These are phyloP conservation scores for Trichacis sp. DNA, from an alignment of 2,888 invertebrate genomes.

Conservation along the genomic window DNA sequence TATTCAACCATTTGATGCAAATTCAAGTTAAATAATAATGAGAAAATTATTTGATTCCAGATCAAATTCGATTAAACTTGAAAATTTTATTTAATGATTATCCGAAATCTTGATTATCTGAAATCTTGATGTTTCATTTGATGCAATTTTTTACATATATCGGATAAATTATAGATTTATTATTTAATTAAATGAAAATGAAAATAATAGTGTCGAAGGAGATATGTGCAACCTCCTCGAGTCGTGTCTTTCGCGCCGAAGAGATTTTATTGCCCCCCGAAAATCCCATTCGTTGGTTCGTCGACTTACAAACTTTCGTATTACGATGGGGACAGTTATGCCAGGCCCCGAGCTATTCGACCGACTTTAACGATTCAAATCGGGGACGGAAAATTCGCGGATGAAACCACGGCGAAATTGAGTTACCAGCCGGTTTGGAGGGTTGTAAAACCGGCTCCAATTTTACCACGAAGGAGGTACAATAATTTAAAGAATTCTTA, in stretches of 20 bases:
- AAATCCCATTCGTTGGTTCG: constrained; percentile 50
- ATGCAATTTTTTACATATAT: no score
- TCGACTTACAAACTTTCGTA: constrained; percentile 62
- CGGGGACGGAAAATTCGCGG: constrained; percentile 51
- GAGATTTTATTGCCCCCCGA: constrained; percentile 52
- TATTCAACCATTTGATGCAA: no score
- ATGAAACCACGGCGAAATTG: constrained; percentile 57
- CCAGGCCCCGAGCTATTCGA: constrained; percentile 48
- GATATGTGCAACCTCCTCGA: constrained; percentile 61
- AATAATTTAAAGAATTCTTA: no score
- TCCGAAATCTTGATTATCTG: neutral
- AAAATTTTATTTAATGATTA: neutral
- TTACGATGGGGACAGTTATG: constrained; percentile 35
- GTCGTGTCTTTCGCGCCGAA: constrained; percentile 57
- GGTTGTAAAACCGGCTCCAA: constrained; percentile 53
- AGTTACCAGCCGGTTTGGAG: constrained; percentile 56
- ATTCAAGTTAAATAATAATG: no score
- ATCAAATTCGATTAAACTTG: neutral
- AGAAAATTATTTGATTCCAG: no score
- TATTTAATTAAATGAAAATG: neutral
- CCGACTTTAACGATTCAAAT: constrained; percentile 49
- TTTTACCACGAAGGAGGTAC: constrained; percentile 58
- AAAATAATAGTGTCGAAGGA: constrained; percentile 47
- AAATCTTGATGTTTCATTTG: neutral
- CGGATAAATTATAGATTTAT: neutral